Base-by-base conservation (phyloP, 1,140 invertebrate genomes). In the Meloidogyne hapla region DNA sequence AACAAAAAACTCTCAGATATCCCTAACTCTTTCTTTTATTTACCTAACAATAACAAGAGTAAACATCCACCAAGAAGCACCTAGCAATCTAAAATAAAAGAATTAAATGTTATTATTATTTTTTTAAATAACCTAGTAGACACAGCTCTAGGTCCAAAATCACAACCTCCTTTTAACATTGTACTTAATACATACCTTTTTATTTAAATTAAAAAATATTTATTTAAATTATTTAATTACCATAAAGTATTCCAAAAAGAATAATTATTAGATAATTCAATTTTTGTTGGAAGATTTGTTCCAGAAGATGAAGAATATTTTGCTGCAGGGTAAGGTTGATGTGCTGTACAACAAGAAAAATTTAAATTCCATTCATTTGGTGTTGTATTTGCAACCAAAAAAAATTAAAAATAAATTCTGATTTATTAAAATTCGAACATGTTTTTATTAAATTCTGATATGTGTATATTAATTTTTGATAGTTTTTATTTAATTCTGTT, bases 11-110 rank as follows among this genome's bases (percentile, higher is more conserved):
- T n/a, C n/a, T 26, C 66, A 40, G 66, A n/a, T 42, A 68, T 23
- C 23, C 38, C 38, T 26, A 42, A 68, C 23, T 33, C 66, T n/a
- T 18, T 26, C 18, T 21, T 26, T 21, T 68, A 69, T 38, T 26
- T 28, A 70, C 69, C 26, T 70, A 76, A 98, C 94, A 85, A 99
- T 96, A 85, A 99, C 98, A 21, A 99, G 90, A 0, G 95, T 98
- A 89, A 98, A 99, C 88, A 99, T 96, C 94, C 95, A 98, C 96
- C 96, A 98, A 78, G 96, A 96, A 8, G 93, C 70, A 18, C 68
- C 68, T 15, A 69, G 28, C 38, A 69, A 69, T 69, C 68, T 28
- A 48, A 45, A 40, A 69, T 40, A 6, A n/a, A 40, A 25, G 33
- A 69, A 18, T 15, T 4, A 56, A 38, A 21, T 18, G 6, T 23